Base-by-base conservation (phyloP, 2,888 invertebrate species). In the Diaprepes abbreviatus region DNA sequence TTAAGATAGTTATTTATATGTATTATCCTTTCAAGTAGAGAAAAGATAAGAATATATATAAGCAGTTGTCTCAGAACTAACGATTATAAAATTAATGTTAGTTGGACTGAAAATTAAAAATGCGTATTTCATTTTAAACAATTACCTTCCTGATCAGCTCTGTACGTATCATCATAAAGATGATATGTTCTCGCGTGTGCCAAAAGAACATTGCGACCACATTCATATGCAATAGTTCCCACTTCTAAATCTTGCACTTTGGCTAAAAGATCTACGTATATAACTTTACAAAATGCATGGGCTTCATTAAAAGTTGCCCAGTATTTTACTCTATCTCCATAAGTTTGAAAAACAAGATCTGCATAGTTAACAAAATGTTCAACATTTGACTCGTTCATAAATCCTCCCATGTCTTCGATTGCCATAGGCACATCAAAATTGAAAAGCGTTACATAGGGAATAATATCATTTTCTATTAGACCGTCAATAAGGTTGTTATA, bases 221-320 rank as follows among this genome's bases (percentile, higher is more conserved):
- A 89, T 71, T 87, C 72, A 76, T 92, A 92, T 68, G 87, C 86
- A 10, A 38, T 24, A 28, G 16, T 40, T 9, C 58, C 58, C 6
- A 40, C 38, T 4, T 36, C 17, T 12, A 40, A 7, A 5, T 17
- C 12, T 9, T 64, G 62, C 2, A 68, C 69, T 9, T 62, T 71
- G 12, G 58, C 38, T 33, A 14, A 19, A 5, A 68, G 68, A 35
- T 24, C 12, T 5, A 73, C 74, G 38, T 74, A 76, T 5, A 74
- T 74, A 7, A 52, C 19, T 10, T 38, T 63, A 28, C 77, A 77
- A 12, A 72, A 59, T 14, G 72, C 67, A 21, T 71, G 74, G 1
- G 78, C 74, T 69, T 78, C 78, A 31, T 78, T 78, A 28, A 77
- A 74, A 7, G 78, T 77, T 24, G 74, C 65, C 77, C 77, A 78